A percentile compares a stretch with the other conserved stretches of the same genome.
These are phyloP conservation scores for Solea senegalensis DNA, from an alignment of 2,113 vertebrate genomes.

Conservation along the genomic window DNA sequence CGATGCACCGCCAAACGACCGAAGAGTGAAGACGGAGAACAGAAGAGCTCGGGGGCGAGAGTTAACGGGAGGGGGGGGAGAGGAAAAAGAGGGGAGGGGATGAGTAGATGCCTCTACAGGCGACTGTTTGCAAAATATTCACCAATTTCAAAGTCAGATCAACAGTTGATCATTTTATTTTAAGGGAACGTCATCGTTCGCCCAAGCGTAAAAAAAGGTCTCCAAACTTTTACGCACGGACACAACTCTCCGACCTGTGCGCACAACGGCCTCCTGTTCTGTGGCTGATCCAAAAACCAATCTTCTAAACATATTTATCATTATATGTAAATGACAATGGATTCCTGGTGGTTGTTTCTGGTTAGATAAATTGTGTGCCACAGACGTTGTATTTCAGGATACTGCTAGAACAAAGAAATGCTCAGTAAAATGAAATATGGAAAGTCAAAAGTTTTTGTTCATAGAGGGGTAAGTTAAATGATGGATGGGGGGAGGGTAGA, in stretches of 20 bases:
- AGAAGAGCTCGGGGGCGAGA: constrained; percentile 74
- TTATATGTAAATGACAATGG: background rate
- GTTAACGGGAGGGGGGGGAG: constrained; percentile 59
- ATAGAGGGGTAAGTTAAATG: constrained; percentile 55
- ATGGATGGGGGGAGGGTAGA: constrained; percentile 57
- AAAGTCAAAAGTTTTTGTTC: constrained; percentile 46
- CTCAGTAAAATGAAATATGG: constrained; percentile 31
- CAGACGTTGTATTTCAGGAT: rapidly evolving
- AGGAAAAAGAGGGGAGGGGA: constrained; percentile 71
- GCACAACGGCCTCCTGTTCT: background rate
- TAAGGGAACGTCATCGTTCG: constrained; percentile 1
- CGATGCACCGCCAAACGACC: constrained; percentile 74
- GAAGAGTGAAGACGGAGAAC: constrained; percentile 76
- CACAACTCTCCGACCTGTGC: background rate
- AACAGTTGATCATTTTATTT: constrained; percentile 58
- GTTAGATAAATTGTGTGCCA: background rate
- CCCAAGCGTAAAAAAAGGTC: constrained; percentile 39
- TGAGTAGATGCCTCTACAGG: constrained; percentile 74
- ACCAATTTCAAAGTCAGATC: constrained; percentile 63
- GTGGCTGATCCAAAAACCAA: background rate
- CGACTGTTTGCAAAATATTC: constrained; percentile 78
- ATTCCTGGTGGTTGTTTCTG: background rate
- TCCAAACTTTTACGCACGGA: constrained; percentile 67
- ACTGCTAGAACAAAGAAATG: background rate
- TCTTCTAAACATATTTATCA: background rate